phyloP scores from a whole-genome alignment of 2,888 invertebrate genomes.

The Portevinia maculata region DNA sequence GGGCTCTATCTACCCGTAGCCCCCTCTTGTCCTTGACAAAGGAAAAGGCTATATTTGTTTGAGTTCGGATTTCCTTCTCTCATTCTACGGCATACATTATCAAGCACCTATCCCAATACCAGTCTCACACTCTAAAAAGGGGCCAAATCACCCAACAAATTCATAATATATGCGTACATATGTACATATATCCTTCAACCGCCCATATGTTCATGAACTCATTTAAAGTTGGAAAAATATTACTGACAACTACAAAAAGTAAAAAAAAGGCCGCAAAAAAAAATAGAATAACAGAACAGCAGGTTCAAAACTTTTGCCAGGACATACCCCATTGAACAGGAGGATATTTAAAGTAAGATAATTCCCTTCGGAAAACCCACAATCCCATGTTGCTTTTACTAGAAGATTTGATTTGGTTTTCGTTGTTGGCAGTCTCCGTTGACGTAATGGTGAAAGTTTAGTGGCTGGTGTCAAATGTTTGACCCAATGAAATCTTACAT shows the following conservation, averaged over 20 bases:
- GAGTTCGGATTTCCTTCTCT: no score
- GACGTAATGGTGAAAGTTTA: constrained; percentile 11
- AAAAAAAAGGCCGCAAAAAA: neutral
- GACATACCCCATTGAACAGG: constrained; percentile 13
- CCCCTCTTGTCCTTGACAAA: no score
- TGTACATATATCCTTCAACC: neutral
- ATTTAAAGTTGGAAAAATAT: constrained; percentile 1
- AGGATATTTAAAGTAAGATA: constrained; percentile 17
- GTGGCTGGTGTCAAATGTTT: constrained; percentile 46
- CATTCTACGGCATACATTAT: no score
- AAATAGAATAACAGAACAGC: neutral
- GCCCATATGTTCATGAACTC: neutral
- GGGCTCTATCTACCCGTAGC: no score
- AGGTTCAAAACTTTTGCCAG: neutral
- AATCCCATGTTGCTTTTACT: constrained; percentile 17
- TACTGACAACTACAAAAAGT: neutral
- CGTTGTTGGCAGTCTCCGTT: neutral
- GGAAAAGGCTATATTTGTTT: no score
- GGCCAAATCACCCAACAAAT: neutral
- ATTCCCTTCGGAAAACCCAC: constrained; percentile 35
- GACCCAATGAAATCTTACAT: constrained; percentile 27
- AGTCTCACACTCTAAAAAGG: neutral
- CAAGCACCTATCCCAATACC: neutral
- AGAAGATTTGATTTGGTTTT: constrained; percentile 5
- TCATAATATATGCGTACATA: no score